Evolutionary conservation across 2,888 invertebrate genomes (phyloP).

Genomic region (Rhamphomyia laevipes): DNA sequence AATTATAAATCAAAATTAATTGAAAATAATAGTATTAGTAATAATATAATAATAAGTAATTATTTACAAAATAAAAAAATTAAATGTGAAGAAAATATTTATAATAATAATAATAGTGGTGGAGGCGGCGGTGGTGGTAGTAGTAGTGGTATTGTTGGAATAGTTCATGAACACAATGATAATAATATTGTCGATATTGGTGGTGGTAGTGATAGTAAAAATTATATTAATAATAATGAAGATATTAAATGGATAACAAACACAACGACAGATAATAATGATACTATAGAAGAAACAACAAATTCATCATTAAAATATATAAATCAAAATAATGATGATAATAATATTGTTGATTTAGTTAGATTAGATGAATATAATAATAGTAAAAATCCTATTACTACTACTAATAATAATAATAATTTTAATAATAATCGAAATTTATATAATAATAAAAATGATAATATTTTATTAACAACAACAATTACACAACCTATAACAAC

Average conservation of each 20-base stretch:
- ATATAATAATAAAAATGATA: background rate
- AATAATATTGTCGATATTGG: background rate
- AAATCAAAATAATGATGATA: background rate
- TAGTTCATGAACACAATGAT: too few relatives aligned
- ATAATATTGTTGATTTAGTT: constrained; percentile 13
- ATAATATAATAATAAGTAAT: constrained; percentile 19
- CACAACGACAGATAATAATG: background rate
- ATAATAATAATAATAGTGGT: background rate
- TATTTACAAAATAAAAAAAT: constrained; percentile 19
- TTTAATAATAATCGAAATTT: background rate
- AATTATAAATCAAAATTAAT: too few relatives aligned
- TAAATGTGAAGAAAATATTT: constrained; percentile 18
- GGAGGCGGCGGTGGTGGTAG: background rate
- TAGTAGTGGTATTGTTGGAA: background rate
- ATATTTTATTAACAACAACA: background rate
- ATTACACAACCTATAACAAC: background rate
- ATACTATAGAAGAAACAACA: background rate
- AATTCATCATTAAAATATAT: constrained; percentile 3
- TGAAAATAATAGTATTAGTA: constrained; percentile 15
- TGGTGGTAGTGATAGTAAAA: background rate
- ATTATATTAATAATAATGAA: background rate
- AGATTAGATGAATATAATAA: constrained; percentile 6
- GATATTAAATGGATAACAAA: background rate
- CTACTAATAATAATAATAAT: background rate
- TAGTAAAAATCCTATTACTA: constrained; percentile 8